These are phyloP conservation scores for Bombus picipes DNA, from an alignment of 1,140 invertebrate species.

Conservation along the genomic window DNA sequence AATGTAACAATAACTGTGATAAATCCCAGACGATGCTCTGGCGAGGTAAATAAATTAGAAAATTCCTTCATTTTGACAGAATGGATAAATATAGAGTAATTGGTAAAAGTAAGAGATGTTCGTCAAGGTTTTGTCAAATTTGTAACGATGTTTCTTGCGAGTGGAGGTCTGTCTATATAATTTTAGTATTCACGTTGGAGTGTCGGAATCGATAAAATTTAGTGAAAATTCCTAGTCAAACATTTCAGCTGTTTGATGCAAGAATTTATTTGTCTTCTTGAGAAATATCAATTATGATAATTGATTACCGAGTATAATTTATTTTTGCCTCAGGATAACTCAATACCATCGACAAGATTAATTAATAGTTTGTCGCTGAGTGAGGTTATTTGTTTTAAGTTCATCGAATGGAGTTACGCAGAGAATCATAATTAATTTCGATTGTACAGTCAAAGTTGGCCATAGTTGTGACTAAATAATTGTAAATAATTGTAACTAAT, in stretches of 20 bases:
- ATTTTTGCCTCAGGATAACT: neutral
- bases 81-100: neutral
- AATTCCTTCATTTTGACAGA: neutral
- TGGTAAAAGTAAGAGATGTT: too few species aligned
- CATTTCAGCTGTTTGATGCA: neutral
- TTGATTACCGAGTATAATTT: neutral
- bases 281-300: neutral
- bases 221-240: neutral
- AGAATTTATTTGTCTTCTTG: neutral
- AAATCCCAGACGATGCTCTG: neutral
- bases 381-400: neutral
- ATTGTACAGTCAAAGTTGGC: neutral
- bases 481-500: neutral
- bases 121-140: too few species aligned
- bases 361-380: neutral
- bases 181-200: neutral
- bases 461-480: neutral
- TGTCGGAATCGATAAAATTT: neutral
- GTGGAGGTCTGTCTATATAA: neutral
- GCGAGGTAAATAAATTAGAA: neutral
- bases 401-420: neutral
- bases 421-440: conserved; percentile 12
- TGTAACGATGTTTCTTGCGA: neutral
- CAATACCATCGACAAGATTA: neutral
- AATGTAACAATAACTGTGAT: neutral